phyloP scores from a whole-genome alignment of 2,113 vertebrate species.

The Tachysurus fulvidraco region DNA sequence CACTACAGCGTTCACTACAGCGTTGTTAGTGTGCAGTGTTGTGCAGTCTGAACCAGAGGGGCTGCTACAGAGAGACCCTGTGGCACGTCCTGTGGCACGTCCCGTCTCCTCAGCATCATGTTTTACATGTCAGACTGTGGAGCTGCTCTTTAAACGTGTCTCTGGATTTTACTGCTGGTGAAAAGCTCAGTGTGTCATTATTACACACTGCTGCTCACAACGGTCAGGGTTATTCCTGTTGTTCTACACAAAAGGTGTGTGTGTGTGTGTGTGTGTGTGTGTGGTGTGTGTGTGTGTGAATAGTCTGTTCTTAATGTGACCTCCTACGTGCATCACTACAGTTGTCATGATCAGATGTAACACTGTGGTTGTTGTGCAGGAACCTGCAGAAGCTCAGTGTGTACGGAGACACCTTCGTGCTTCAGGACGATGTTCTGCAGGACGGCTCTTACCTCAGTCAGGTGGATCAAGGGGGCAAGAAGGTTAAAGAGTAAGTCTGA shows the following conservation, averaged over 20 bases:
- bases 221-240: neutral
- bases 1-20: no score
- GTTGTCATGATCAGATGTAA: neutral
- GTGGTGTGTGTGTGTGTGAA: neutral
- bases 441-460: conserved; percentile 88
- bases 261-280: neutral
- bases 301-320: neutral
- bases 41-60: no score
- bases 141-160: neutral
- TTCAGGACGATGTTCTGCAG: conserved; percentile 88
- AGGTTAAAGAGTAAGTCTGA: conserved; percentile 90
- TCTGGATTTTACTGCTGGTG: neutral
- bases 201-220: neutral
- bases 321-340: neutral
- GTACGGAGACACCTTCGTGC: conserved; percentile 91
- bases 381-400: conserved; percentile 94
- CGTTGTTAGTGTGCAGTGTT: no score
- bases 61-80: no score
- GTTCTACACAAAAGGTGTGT: neutral
- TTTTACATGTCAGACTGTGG: no score
- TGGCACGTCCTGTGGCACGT: no score
- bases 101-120: no score
- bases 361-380: conserved; percentile 66
- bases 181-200: conserved; percentile 5
- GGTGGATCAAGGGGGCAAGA: conserved; percentile 92